A percentile compares a stretch with the other conserved stretches of the same genome.
These are phyloP conservation scores for Oncorhynchus nerka DNA, from an alignment of 2,113 vertebrate species.

Conservation along the genomic window DNA sequence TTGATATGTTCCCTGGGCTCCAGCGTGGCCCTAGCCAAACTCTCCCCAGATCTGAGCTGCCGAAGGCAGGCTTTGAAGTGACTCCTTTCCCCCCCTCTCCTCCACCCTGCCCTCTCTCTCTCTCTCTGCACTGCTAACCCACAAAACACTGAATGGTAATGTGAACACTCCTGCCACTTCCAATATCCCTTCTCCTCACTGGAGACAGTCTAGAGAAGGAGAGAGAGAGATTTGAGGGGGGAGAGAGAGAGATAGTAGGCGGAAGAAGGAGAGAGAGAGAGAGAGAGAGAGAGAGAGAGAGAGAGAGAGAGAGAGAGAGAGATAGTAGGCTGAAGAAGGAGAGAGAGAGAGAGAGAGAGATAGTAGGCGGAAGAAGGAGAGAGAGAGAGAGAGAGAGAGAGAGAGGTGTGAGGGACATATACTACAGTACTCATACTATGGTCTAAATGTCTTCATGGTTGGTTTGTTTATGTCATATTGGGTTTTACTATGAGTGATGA, in stretches of 20 bases:
- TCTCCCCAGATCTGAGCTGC: slow-evolving; percentile 39
- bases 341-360: background rate
- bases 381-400: background rate
- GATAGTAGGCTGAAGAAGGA: background rate
- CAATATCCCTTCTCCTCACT: slow-evolving; percentile 6
- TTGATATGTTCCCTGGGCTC: slow-evolving; percentile 44
- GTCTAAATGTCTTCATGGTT: background rate
- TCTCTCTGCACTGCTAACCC: slow-evolving; percentile 3
- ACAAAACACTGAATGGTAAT: slow-evolving; percentile 16
- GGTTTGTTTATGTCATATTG: background rate
- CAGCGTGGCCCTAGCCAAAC: slow-evolving; percentile 25
- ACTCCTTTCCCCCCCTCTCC: background rate
- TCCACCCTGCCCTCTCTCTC: slow-evolving; percentile 12
- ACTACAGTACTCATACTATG: background rate
- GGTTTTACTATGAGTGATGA: background rate
- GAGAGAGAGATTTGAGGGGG: background rate
- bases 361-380: too few species aligned
- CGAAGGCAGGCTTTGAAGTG: slow-evolving; percentile 39
- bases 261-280: background rate
- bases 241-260: background rate
- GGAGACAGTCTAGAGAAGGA: background rate
- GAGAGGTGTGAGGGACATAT: background rate
- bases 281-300: background rate
- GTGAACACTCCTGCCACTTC: slow-evolving; percentile 14
- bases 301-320: background rate